Evolutionary conservation across 2,888 invertebrate species (phyloP).

Genomic region (Eupithecia centaureata): DNA sequence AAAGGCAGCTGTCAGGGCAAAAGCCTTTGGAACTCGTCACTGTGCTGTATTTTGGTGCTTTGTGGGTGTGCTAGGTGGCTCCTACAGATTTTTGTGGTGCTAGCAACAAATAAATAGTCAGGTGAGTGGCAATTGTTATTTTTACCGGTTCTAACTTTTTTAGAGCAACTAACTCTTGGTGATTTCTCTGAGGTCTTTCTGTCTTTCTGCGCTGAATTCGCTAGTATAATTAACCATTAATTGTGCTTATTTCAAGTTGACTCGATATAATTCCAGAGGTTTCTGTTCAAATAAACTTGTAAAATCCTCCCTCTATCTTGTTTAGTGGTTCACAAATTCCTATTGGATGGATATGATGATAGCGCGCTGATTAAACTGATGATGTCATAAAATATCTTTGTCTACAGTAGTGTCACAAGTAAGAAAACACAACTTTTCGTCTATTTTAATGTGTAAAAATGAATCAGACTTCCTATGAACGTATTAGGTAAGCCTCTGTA

Average conservation of each 20-base stretch:
- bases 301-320: neutral
- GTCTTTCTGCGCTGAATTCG: constrained; percentile 30
- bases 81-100: constrained; percentile 65
- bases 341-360: constrained; percentile 15
- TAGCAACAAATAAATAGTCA: constrained; percentile 64
- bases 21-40: constrained; percentile 65
- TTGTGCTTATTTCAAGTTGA: neutral
- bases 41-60: constrained; percentile 79
- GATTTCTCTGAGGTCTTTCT: constrained; percentile 4
- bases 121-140: constrained; percentile 58
- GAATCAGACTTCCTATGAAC: constrained; percentile 11
- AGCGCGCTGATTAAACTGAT: constrained; percentile 43
- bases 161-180: neutral
- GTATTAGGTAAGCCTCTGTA: neutral
- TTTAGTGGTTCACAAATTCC: neutral
- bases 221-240: neutral
- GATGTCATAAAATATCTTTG: constrained; percentile 54
- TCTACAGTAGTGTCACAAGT: neutral
- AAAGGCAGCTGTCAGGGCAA: constrained; percentile 64
- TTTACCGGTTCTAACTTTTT: constrained; percentile 25
- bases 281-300: neutral
- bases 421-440: neutral
- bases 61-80: constrained; percentile 75
- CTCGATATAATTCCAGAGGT: neutral
- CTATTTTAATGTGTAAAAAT: constrained; percentile 2